Percentiles rank a stretch among this genome's conserved stretches.
phyloP scores from a whole-genome alignment of 2,797 vertebrate species.

The Brotula barbata region DNA sequence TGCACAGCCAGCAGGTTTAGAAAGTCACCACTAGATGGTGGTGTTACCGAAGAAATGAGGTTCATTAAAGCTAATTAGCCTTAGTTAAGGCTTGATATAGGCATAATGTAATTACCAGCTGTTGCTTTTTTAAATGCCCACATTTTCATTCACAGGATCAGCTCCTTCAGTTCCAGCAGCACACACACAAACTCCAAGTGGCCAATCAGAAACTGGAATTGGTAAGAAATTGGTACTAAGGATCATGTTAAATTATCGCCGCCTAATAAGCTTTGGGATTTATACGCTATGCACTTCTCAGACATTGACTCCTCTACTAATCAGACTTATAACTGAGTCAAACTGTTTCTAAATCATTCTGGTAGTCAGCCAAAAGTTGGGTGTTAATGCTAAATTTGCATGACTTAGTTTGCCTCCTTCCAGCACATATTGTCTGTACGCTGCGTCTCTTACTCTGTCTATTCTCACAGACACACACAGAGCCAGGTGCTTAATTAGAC shows the following conservation, averaged over 20 bases:
- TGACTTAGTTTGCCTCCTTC: no score
- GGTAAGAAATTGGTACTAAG: no score
- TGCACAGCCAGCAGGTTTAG: neutral
- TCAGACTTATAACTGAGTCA: conserved; percentile 53
- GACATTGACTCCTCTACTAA: conserved; percentile 55
- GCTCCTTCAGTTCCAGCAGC: conserved; percentile 82
- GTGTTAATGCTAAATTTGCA: no score
- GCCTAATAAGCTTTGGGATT: conserved; percentile 57
- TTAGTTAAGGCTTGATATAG: conserved; percentile 26
- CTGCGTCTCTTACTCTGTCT: conserved; percentile 11
- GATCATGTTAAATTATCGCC: conserved; percentile 56
- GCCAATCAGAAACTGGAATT: conserved; percentile 85
- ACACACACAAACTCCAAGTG: conserved; percentile 79
- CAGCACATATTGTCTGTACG: conserved; percentile 10
- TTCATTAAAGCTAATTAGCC: conserved; percentile 35
- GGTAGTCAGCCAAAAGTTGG: no score
- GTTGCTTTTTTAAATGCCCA: conserved; percentile 34
- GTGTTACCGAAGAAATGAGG: conserved; percentile 16
- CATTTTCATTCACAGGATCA: conserved; percentile 81
- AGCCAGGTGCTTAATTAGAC: conserved; percentile 14
- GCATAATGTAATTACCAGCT: conserved; percentile 31
- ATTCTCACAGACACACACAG: conserved; percentile 3
- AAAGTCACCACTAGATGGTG: conserved; percentile 59
- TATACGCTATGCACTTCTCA: conserved; percentile 35
- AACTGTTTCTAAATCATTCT: no score